Evolutionary conservation across 2,888 invertebrate genomes (phyloP).

Genomic region (Chymomyza fuscimana): DNA sequence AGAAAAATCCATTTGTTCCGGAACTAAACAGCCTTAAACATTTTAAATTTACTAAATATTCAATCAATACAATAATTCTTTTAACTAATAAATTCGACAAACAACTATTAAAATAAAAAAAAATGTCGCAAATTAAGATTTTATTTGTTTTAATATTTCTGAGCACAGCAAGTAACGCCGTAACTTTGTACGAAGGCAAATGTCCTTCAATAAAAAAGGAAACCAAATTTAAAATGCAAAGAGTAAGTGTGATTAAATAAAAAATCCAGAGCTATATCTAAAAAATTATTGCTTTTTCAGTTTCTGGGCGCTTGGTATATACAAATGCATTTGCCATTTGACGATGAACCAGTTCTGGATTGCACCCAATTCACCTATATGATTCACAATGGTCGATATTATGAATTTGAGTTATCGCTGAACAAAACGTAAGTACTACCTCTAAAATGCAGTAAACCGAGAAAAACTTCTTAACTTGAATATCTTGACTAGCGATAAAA

Average conservation of each 20-base stretch:
- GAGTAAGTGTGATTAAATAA: not conserved
- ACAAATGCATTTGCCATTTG: conserved; percentile 85
- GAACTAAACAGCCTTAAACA: not conserved
- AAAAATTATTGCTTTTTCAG: conserved; percentile 76
- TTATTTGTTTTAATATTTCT: not conserved
- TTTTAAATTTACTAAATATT: not conserved
- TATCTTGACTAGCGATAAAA: not conserved
- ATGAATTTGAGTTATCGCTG: conserved; percentile 1
- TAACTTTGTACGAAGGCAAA: not conserved
- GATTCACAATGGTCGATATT: not conserved
- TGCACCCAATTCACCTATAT: not conserved
- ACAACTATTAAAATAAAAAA: not conserved
- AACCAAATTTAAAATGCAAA: not conserved
- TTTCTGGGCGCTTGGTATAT: conserved; percentile 89
- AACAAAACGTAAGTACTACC: not conserved
- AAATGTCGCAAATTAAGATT: not conserved
- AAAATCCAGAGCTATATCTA: conserved; percentile 9
- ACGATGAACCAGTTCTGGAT: not conserved
- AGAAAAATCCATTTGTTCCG: not conserved
- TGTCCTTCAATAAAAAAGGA: not conserved
- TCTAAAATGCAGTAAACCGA: not conserved
- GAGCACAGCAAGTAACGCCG: too few relatives aligned
- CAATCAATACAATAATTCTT: too few relatives aligned
- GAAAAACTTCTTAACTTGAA: not conserved
- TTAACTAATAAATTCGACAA: not conserved